phyloP scores from a whole-genome alignment of 2,113 vertebrate genomes.

The Chrysemys picta region DNA sequence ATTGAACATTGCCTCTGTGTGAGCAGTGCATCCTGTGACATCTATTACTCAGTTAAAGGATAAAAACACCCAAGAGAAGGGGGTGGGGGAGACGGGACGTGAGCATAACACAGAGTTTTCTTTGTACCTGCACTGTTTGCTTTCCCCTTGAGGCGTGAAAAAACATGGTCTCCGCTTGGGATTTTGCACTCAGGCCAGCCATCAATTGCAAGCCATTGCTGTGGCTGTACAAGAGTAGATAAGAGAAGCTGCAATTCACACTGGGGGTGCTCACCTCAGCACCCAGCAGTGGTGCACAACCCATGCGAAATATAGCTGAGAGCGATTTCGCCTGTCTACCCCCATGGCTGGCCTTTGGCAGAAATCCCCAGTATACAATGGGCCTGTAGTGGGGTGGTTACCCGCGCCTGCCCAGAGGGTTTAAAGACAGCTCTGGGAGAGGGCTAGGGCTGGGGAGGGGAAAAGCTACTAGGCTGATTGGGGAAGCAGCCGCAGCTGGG shows the following conservation, averaged over 20 bases:
- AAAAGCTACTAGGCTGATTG: too few relatives aligned
- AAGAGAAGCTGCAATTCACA: not conserved
- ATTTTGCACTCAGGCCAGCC: not conserved
- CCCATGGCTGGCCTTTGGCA: not conserved
- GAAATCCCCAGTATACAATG: not conserved
- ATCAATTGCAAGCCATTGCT: not conserved
- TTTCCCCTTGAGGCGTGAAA: not conserved
- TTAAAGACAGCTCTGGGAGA: too few relatives aligned
- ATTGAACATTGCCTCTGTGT: not conserved
- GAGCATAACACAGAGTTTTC: not conserved
- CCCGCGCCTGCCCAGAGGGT: too few relatives aligned
- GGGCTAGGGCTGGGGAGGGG: too few relatives aligned
- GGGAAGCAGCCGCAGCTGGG: too few relatives aligned
- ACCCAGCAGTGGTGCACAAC: not conserved
- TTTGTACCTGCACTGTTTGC: not conserved
- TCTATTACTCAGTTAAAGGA: not conserved
- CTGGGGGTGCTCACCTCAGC: not conserved
- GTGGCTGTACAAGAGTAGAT: accelerated
- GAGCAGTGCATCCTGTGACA: not conserved
- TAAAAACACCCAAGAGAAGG: not conserved
- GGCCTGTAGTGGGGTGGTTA: not conserved
- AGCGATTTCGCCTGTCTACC: not conserved
- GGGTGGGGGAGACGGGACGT: not conserved
- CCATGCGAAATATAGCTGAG: not conserved
- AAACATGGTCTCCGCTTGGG: not conserved